A percentile compares a stretch with the other conserved stretches of the same genome.
Evolutionary conservation across 2,797 vertebrate species (phyloP).

Genomic region (Myripristis murdjan): DNA sequence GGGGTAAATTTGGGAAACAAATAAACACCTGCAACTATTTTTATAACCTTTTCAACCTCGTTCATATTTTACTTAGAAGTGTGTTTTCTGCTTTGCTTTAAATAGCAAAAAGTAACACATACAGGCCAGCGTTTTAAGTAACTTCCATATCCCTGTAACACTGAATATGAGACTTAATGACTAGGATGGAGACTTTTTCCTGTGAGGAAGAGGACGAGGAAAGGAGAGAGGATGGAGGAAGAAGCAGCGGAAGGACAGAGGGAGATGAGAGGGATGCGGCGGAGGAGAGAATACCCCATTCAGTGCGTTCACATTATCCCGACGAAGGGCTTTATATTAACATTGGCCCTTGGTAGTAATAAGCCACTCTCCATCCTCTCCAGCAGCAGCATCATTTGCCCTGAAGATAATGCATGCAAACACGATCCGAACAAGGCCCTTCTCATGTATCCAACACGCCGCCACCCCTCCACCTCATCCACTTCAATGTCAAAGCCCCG

Average conservation of each 20-base stretch:
- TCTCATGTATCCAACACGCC: conserved; percentile 63
- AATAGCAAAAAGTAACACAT: no score
- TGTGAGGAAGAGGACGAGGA: conserved; percentile 13
- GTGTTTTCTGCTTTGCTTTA: no score
- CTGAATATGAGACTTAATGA: no score
- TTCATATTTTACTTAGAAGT: no score
- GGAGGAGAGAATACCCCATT: conserved; percentile 7
- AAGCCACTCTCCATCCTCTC: conserved; percentile 50
- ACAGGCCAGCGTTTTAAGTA: no score
- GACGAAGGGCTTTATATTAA: conserved; percentile 36
- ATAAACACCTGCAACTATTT: no score
- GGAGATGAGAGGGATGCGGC: conserved; percentile 14
- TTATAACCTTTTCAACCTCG: no score
- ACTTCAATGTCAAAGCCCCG: conserved; percentile 76
- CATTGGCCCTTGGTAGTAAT: conserved; percentile 30
- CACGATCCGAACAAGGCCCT: conserved; percentile 67
- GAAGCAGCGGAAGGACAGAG: not conserved
- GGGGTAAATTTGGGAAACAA: no score
- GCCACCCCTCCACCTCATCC: conserved; percentile 66
- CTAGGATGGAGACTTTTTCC: no score
- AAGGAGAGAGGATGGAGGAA: not conserved
- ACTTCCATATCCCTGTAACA: no score
- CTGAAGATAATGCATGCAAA: conserved; percentile 69
- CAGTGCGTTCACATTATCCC: conserved; percentile 38
- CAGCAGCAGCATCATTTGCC: conserved; percentile 53